phyloP scores from a whole-genome alignment of 2,113 vertebrate genomes.

The Oryzias curvinotus region DNA sequence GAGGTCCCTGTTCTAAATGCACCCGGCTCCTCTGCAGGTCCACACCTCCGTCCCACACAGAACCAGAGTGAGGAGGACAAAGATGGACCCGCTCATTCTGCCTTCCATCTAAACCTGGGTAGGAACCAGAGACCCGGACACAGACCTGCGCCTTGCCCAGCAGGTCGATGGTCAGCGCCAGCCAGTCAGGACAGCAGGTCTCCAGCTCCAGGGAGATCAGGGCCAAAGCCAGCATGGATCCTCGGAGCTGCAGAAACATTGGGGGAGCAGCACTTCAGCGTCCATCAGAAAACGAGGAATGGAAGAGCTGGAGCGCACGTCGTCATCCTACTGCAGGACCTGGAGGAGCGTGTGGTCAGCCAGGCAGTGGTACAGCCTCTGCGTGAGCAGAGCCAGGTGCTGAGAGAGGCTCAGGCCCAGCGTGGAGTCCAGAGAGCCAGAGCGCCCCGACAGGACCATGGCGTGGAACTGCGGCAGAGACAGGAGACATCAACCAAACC shows the following conservation, averaged over 20 bases:
- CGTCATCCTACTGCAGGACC: slow-evolving; percentile 24
- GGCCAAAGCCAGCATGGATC: slow-evolving; percentile 92
- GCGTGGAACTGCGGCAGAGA: slow-evolving; percentile 86
- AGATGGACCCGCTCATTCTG: neutral
- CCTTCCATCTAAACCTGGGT: neutral
- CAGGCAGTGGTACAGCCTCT: slow-evolving; percentile 88
- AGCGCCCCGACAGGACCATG: slow-evolving; percentile 83
- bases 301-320: too few species aligned
- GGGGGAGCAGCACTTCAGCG: too few species aligned
- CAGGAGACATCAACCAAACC: neutral
- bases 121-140: neutral
- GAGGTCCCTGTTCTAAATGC: too few species aligned
- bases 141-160: slow-evolving; percentile 88
- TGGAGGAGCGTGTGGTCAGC: slow-evolving; percentile 82
- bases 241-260: slow-evolving; percentile 81
- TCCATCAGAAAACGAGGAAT: too few species aligned
- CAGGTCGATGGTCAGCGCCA: slow-evolving; percentile 91
- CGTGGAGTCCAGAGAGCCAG: slow-evolving; percentile 78
- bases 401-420: slow-evolving; percentile 84
- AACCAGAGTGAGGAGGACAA: too few species aligned
- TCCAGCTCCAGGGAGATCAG: slow-evolving; percentile 95
- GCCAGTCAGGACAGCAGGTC: slow-evolving; percentile 94
- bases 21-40: too few species aligned
- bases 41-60: too few species aligned
- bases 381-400: slow-evolving; percentile 85